These are phyloP conservation scores for Euzetes globulus DNA, from an alignment of 2,888 invertebrate species.

Conservation along the genomic window DNA sequence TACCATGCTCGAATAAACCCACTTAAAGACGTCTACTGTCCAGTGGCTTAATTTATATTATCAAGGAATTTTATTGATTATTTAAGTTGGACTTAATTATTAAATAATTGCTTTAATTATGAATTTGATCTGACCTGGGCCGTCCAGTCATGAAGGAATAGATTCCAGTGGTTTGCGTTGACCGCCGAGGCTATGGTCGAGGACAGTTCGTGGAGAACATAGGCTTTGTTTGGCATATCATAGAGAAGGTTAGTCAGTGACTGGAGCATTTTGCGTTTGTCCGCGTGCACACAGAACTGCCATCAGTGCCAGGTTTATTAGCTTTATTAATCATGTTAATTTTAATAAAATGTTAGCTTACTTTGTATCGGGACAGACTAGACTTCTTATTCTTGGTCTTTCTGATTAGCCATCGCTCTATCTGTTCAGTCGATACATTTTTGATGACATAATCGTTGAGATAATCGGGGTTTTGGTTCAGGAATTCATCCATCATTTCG, in stretches of 20 bases:
- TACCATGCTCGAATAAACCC: too few relatives aligned
- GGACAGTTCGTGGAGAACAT: slow-evolving; percentile 61
- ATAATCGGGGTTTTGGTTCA: slow-evolving; percentile 58
- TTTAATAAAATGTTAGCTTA: too few relatives aligned
- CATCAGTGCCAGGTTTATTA: neutral
- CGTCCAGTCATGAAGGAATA: slow-evolving; percentile 54
- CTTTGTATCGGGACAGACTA: slow-evolving; percentile 52
- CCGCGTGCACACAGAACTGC: slow-evolving; percentile 57
- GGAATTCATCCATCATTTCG: slow-evolving; percentile 41
- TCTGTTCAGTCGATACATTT: slow-evolving; percentile 56
- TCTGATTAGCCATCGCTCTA: slow-evolving; percentile 61
- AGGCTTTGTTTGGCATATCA: slow-evolving; percentile 55
- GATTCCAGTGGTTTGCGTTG: slow-evolving; percentile 59
- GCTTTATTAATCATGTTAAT: too few relatives aligned
- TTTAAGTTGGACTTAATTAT: too few relatives aligned
- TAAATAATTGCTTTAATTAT: too few relatives aligned
- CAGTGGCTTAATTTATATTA: too few relatives aligned
- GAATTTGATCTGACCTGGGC: neutral
- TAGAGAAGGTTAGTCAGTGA: slow-evolving; percentile 58
- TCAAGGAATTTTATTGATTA: too few relatives aligned
- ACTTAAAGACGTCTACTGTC: too few relatives aligned
- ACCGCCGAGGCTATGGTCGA: slow-evolving; percentile 60
- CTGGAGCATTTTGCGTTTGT: slow-evolving; percentile 58
- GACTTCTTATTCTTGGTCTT: slow-evolving; percentile 53
- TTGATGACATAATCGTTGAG: slow-evolving; percentile 59